phyloP scores from a whole-genome alignment of 2,797 vertebrate species.

The Parauchenoglanis punctatus region DNA sequence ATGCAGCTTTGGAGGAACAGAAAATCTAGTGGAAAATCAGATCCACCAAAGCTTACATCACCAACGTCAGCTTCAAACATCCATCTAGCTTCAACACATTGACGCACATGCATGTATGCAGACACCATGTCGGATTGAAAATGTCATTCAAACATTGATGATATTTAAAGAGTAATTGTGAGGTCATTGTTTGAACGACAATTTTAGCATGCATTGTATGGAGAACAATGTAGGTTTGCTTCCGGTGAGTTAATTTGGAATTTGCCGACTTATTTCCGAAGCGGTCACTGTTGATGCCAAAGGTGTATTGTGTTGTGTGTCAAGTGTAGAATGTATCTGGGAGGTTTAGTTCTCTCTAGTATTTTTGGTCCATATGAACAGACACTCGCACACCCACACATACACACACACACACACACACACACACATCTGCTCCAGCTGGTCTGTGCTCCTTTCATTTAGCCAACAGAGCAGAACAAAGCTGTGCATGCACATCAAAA shows the following conservation, averaged over 20 bases:
- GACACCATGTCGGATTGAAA: not conserved
- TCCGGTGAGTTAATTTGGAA: not conserved
- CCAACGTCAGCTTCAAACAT: constrained; percentile 9
- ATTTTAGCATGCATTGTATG: not conserved
- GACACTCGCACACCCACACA: constrained; percentile 11
- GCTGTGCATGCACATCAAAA: constrained; percentile 30
- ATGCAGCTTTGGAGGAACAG: constrained; percentile 18
- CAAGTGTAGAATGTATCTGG: constrained; percentile 2
- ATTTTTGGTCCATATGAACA: constrained; percentile 17
- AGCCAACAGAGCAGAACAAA: constrained; percentile 41
- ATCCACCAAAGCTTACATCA: constrained; percentile 22
- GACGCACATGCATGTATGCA: not conserved
- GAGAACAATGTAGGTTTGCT: not conserved
- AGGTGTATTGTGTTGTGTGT: not conserved
- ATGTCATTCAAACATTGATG: not conserved
- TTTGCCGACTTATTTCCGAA: not conserved
- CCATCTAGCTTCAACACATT: not conserved
- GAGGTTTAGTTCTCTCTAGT: not conserved
- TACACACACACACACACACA: constrained; percentile 20
- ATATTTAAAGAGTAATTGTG: not conserved
- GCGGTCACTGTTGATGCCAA: not conserved
- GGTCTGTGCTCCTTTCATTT: constrained; percentile 38
- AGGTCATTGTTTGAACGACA: not conserved
- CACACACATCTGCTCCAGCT: constrained; percentile 41
- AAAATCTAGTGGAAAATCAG: constrained; percentile 39